Percentiles rank a stretch among this genome's conserved stretches.
Conservation (phyloP, 2,113 vertebrate genomes). For the Cnemophilus loriae region DNA sequence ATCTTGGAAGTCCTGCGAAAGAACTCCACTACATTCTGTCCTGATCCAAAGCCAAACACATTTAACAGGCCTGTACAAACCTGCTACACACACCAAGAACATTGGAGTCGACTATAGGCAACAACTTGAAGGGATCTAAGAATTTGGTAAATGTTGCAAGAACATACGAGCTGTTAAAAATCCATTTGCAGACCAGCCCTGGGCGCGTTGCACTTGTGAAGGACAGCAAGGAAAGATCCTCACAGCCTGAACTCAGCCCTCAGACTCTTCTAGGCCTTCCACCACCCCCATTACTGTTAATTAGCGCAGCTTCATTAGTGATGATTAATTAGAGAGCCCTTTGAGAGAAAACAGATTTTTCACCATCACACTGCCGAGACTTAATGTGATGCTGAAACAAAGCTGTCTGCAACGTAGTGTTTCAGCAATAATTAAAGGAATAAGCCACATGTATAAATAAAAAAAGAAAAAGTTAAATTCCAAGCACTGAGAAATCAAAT, state of each 20-base stretch:
- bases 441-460: neutral
- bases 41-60: neutral
- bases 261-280: neutral
- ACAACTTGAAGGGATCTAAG: neutral
- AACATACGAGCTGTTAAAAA: neutral
- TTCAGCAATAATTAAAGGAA: constrained; percentile 6
- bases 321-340: neutral
- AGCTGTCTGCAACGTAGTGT: neutral
- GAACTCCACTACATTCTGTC: neutral
- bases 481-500: neutral
- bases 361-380: neutral
- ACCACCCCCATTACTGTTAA: neutral
- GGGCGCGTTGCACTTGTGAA: neutral
- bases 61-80: neutral
- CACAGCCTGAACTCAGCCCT: neutral
- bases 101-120: neutral
- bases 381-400: neutral
- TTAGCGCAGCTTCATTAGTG: neutral
- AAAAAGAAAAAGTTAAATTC: neutral
- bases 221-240: neutral
- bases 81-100: neutral
- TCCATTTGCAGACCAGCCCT: neutral
- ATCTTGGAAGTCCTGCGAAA: neutral
- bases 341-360: neutral
- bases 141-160: neutral